A percentile compares a stretch with the other conserved stretches of the same genome.
Evolutionary conservation across 2,888 invertebrate genomes (phyloP).

Genomic region (Euphydryas editha): DNA sequence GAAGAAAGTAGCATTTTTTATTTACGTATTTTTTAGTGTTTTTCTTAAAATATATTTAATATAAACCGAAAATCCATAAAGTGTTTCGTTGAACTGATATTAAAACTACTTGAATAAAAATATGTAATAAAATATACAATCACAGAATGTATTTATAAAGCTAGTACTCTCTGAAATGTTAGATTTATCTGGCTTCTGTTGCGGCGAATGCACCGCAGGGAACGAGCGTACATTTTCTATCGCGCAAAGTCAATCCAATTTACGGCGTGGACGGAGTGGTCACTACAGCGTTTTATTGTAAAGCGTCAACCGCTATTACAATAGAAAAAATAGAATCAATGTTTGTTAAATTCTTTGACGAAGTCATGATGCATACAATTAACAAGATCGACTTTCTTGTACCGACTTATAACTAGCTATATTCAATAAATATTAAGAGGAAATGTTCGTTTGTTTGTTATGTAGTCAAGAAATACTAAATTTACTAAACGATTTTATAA

Average conservation of each 20-base stretch:
- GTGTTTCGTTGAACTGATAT: too few relatives aligned
- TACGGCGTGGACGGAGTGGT: slow-evolving; percentile 63
- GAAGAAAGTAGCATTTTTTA: too few relatives aligned
- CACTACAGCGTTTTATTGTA: slow-evolving; percentile 64
- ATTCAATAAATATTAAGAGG: too few relatives aligned
- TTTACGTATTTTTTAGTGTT: too few relatives aligned
- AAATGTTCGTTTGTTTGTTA: too few relatives aligned
- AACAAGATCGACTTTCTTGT: not conserved
- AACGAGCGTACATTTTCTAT: slow-evolving; percentile 31
- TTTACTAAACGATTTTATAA: too few relatives aligned
- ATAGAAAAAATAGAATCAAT: slow-evolving; percentile 17
- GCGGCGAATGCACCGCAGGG: slow-evolving; percentile 25
- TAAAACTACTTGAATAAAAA: too few relatives aligned
- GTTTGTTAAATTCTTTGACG: slow-evolving; percentile 17
- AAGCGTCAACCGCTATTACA: slow-evolving; percentile 49
- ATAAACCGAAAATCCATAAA: too few relatives aligned
- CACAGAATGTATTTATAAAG: slow-evolving; percentile 2
- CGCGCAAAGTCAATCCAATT: slow-evolving; percentile 62
- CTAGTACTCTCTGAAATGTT: slow-evolving; percentile 44
- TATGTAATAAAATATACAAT: not conserved
- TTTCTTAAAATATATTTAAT: too few relatives aligned
- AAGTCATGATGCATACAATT: slow-evolving; percentile 6
- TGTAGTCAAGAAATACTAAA: too few relatives aligned
- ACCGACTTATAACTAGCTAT: not conserved
- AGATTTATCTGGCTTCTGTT: slow-evolving; percentile 18